Evolutionary conservation across 2,113 vertebrate genomes (phyloP).

Genomic region (Odocoileus virginianus): DNA sequence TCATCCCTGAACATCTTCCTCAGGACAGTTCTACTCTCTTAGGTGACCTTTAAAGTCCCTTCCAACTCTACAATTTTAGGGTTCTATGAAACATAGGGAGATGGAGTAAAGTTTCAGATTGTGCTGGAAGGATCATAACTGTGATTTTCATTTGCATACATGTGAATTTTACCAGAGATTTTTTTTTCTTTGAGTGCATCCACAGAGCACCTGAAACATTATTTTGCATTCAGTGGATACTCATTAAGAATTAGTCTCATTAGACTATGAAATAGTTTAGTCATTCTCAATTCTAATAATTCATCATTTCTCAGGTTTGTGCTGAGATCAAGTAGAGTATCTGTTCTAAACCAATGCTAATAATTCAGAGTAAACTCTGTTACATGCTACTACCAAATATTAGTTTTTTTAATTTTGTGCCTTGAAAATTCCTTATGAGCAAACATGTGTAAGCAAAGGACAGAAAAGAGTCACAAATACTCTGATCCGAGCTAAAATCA

Average conservation of each 20-base stretch:
- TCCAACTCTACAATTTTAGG: not conserved
- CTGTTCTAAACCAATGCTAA: not conserved
- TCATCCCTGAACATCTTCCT: not conserved
- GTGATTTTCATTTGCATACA: not conserved
- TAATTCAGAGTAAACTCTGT: not conserved
- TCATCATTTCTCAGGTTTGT: not conserved
- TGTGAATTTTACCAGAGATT: not conserved
- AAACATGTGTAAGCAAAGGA: not conserved
- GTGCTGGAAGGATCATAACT: not conserved
- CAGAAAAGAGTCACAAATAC: not conserved
- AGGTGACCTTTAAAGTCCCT: not conserved
- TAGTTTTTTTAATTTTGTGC: not conserved
- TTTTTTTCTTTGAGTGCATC: slow-evolving; percentile 2
- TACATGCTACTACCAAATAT: not conserved
- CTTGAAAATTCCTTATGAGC: not conserved
- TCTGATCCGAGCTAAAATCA: not conserved
- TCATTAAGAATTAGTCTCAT: not conserved
- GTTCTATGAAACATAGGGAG: not conserved
- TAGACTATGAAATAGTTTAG: not conserved
- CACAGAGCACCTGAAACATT: not conserved
- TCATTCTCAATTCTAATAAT: slow-evolving; percentile 1
- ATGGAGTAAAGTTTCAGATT: not conserved
- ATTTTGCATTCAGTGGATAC: not conserved
- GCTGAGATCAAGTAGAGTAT: not conserved
- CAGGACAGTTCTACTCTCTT: not conserved